Evolutionary conservation across 2,797 vertebrate species (phyloP), one percentile per base, ranked within the genome.

Genomic region (Pipistrellus nathusii): DNA sequence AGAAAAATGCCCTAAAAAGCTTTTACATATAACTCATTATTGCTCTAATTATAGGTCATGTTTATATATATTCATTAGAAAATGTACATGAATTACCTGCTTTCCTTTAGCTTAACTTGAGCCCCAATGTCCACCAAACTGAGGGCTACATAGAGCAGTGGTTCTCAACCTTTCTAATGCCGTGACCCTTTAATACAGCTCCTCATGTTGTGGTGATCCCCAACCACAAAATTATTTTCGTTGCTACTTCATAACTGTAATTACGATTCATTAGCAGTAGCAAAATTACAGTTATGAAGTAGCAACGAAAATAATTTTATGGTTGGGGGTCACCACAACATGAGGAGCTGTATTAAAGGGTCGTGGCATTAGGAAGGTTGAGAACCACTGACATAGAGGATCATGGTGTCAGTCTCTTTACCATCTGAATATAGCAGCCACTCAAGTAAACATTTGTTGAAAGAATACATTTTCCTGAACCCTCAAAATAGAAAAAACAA

Each of bases 21-120:
- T 89, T 71, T 92, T 82, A 87, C 75, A 88, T 91, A 85, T 72
- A 89, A 89, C 21, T 68, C 41, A 88, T n/a, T 90, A 83, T 17
- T 89, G 41, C 4, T 44, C 35, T 80, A 86, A 71, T 76, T 95
- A 85, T 9, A 93, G 69, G 48, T 48, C 13, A 71, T 73, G 44
- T 12, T 84, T 75, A 62, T 55, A 68, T 55, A 32, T 55, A 81
- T 13, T 93, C 32, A 64, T 64, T 88, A 88, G 66, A 86, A 90
- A 82, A 91, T 23, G 5, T 30, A 80, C 15, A 57, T 17, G 10
- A 77, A 6, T 57, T 53, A 81, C 30, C 27, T 83, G 32, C 35
- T 83, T 82, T 72, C 41, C 32, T 66, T 57, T 68, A 88, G 20
- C n/a, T 48, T 80, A 85, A 38, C 10, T 12, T 14, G 17, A 84